These are phyloP conservation scores for Drosophila affinis DNA, from an alignment of 2,888 invertebrate genomes.

Conservation along the genomic window DNA sequence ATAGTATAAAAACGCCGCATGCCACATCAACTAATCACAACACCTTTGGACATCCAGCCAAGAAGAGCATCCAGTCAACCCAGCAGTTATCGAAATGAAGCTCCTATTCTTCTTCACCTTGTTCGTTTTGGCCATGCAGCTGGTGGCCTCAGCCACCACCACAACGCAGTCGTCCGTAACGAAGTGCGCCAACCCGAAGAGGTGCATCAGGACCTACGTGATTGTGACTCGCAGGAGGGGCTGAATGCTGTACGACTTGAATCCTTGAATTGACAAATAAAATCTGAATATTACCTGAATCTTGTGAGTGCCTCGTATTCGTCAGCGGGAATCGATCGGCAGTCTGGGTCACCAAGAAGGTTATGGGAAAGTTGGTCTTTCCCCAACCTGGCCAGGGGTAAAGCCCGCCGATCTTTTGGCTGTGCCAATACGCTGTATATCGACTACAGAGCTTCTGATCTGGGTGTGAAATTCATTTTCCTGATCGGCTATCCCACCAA, in stretches of 20 bases:
- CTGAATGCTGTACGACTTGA: background rate
- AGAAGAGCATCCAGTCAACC: background rate
- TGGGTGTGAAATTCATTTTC: too few relatives aligned
- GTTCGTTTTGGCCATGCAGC: background rate
- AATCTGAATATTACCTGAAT: background rate
- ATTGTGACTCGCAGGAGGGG: background rate
- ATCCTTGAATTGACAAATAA: background rate
- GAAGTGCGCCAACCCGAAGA: background rate
- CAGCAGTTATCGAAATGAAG: background rate
- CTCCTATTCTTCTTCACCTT: background rate
- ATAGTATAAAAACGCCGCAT: background rate
- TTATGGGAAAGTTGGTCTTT: too few relatives aligned
- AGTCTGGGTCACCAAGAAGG: too few relatives aligned
- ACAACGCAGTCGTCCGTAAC: background rate
- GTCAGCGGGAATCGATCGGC: too few relatives aligned
- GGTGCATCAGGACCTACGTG: background rate
- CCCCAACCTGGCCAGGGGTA: too few relatives aligned
- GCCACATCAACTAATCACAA: background rate
- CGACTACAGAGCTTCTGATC: too few relatives aligned
- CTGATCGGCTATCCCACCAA: too few relatives aligned
- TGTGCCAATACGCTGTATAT: too few relatives aligned
- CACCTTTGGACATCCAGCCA: background rate
- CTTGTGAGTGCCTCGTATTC: too few relatives aligned
- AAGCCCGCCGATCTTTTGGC: too few relatives aligned
- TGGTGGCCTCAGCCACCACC: background rate